Percentiles rank a stretch among this genome's conserved stretches.
These are phyloP conservation scores for Micronycteris hirsuta DNA, from an alignment of 2,113 vertebrate genomes.

Conservation along the genomic window DNA sequence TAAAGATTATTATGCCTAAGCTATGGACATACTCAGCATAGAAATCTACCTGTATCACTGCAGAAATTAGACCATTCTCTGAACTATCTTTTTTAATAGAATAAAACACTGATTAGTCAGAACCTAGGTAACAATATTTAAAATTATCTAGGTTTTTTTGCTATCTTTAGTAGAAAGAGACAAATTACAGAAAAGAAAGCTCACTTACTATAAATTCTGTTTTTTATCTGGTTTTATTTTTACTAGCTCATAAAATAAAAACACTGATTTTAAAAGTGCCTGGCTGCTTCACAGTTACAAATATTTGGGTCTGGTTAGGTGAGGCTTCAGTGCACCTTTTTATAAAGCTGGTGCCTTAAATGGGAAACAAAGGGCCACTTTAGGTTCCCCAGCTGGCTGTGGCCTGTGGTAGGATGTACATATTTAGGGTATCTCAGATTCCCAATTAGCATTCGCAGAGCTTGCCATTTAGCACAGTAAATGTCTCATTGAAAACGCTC, in stretches of 20 bases:
- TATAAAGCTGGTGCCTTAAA: neutral
- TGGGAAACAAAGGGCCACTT: neutral
- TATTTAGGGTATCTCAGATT: conserved; percentile 19
- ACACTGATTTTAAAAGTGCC: neutral
- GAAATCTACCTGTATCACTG: neutral
- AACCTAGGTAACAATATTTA: neutral
- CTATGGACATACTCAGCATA: neutral
- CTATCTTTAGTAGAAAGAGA: neutral
- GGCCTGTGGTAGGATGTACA: neutral
- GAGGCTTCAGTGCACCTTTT: neutral
- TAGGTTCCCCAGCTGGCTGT: neutral
- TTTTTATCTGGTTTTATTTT: neutral
- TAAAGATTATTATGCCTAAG: neutral
- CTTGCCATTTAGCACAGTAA: neutral
- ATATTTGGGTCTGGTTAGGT: neutral
- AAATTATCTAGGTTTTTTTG: neutral
- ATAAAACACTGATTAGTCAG: neutral
- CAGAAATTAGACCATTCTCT: neutral
- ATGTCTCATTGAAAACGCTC: neutral
- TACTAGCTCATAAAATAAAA: conserved; percentile 2
- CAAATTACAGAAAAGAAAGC: neutral
- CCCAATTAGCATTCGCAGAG: conserved; percentile 4
- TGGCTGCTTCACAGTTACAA: neutral
- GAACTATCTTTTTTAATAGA: neutral
- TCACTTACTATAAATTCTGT: neutral